These are phyloP conservation scores for Spheniscus mendiculus DNA, from an alignment of 2,113 vertebrate species.

Conservation along the genomic window DNA sequence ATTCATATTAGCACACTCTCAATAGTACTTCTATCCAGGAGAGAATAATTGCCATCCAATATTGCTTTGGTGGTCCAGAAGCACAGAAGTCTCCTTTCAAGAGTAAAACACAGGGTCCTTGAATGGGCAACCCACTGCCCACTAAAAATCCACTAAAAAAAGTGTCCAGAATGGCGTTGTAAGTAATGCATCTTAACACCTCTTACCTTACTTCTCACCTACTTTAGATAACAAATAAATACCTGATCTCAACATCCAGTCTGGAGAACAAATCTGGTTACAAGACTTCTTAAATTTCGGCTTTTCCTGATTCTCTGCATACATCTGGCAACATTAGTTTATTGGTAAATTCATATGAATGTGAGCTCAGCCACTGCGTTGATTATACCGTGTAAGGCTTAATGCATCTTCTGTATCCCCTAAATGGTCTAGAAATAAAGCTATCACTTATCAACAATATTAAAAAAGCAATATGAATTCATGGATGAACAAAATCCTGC, in stretches of 20 bases:
- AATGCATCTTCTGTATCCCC: neutral
- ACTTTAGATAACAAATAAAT: neutral
- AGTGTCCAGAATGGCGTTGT: neutral
- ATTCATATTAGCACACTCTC: neutral
- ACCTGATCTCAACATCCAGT: neutral
- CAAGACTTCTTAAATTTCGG: neutral
- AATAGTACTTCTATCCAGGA: neutral
- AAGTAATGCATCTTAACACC: neutral
- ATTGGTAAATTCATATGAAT: neutral
- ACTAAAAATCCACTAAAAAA: neutral
- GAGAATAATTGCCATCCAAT: neutral
- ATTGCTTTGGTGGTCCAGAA: neutral
- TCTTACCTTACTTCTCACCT: neutral
- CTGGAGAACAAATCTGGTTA: neutral
- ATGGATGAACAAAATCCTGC: neutral
- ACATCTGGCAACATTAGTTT: neutral
- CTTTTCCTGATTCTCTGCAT: neutral
- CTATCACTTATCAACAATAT: neutral
- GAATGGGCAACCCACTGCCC: neutral
- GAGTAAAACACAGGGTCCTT: neutral
- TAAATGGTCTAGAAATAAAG: slow-evolving; percentile 8
- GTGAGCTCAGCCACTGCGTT: neutral
- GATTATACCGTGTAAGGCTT: neutral
- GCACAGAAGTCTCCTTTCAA: neutral
- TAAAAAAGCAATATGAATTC: slow-evolving; percentile 20